A percentile compares a stretch with the other conserved stretches of the same genome.
Conservation (phyloP, 2,888 invertebrate species). For the Scaptomyza reducta region DNA sequence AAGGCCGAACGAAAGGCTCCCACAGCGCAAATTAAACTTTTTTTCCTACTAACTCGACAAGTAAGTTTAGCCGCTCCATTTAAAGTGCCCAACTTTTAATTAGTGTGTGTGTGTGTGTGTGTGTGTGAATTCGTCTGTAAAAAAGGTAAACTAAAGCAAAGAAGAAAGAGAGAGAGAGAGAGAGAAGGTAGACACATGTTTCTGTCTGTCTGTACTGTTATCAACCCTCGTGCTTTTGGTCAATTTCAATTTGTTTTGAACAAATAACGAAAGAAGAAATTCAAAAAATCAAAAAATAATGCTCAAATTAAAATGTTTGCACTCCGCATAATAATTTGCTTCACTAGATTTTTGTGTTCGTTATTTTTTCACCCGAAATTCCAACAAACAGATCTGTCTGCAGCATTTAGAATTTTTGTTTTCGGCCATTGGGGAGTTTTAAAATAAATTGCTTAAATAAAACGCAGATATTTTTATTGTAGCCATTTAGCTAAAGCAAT, state of each 20-base stretch:
- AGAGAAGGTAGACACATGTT: slow-evolving; percentile 19
- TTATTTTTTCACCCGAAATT: slow-evolving; percentile 19
- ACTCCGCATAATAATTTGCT: slow-evolving; percentile 47
- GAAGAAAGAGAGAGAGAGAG: not conserved
- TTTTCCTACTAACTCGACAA: slow-evolving; percentile 62
- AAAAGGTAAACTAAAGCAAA: not conserved
- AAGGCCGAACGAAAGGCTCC: slow-evolving; percentile 24
- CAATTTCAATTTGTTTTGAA: slow-evolving; percentile 62
- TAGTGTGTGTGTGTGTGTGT: slow-evolving; percentile 46
- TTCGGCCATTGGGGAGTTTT: slow-evolving; percentile 50
- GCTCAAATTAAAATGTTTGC: slow-evolving; percentile 71
- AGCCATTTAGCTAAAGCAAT: slow-evolving; percentile 45
- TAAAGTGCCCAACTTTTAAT: slow-evolving; percentile 64
- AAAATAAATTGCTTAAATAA: slow-evolving; percentile 72
- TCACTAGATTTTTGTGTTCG: slow-evolving; percentile 54
- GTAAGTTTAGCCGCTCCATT: slow-evolving; percentile 64
- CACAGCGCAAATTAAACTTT: slow-evolving; percentile 59
- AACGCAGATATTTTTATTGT: slow-evolving; percentile 31
- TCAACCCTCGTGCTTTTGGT: slow-evolving; percentile 48
- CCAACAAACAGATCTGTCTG: slow-evolving; percentile 33
- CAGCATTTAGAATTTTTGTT: slow-evolving; percentile 51
- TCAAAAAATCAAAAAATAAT: slow-evolving; percentile 73
- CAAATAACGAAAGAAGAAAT: slow-evolving; percentile 13
- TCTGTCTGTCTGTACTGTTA: slow-evolving; percentile 16
- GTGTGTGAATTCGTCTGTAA: slow-evolving; percentile 3